Base-by-base conservation (phyloP, 2,113 vertebrate species). In the Hystrix cristata region DNA sequence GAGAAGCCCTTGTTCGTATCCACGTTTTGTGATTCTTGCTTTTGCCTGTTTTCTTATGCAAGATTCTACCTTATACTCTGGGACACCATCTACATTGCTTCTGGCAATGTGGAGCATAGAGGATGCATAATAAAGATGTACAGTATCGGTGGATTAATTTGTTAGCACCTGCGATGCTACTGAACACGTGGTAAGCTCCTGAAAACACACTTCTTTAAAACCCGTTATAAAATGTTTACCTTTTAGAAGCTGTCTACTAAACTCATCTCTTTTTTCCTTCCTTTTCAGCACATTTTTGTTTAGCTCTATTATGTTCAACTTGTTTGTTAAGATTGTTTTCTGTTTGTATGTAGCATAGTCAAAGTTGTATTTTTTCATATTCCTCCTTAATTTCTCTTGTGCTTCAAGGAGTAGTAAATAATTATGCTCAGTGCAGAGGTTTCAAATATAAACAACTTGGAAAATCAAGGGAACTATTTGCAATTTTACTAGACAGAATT, bases 391-490 rank as follows among this genome's bases (percentile, higher is more conserved):
- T 96, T 97, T 83, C 74, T 90, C 87, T 81, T 94, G 10, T 3
- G 43, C n/a, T 38, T 90, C n/a, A 87, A 94, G 67, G 25, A 96
- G 27, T 59, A 57, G 29, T 90, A 90, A 95, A 90, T 71, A 95
- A 84, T 96, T 55, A 90, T 87, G 38, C 78, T 72, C 7, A 51
- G 19, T 25, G 51, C 27, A 92, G 67, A 90, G 60, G 59, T 78
- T 95, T 55, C 55, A 71, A 62, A 83, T 95, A 62, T 16, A 84
- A 91, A 78, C 65, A 81, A 71, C 60, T 5, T 71, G 87, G 57
- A 91, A 95, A 90, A 72, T 87, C 57, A 83, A 80, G 91, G 51
- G 62, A 90, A 13, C 34, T 53, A 60, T 95, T 96, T 93, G 72
- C 48, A 65, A 65, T 89, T 92, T 82, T 67, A 43, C 48, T 79